A percentile compares a stretch with the other conserved stretches of the same genome.
Evolutionary conservation across 2,797 vertebrate genomes (phyloP).

Genomic region (Platyrinchus mystaceus): DNA sequence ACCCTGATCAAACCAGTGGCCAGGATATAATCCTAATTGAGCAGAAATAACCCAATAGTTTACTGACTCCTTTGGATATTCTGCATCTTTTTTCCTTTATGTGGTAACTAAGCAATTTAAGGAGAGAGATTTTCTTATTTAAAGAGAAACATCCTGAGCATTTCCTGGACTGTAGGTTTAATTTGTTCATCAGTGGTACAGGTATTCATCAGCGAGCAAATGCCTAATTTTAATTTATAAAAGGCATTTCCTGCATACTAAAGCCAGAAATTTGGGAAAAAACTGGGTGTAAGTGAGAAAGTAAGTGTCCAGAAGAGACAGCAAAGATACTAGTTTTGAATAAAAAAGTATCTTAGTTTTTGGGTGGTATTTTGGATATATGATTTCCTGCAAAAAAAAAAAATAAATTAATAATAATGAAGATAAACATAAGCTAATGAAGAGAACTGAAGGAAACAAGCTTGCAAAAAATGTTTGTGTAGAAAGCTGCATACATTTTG

Average conservation of each 20-base stretch:
- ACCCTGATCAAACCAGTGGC: background rate
- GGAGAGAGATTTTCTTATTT: background rate
- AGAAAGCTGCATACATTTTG: background rate
- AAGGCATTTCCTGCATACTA: background rate
- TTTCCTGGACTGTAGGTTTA: background rate
- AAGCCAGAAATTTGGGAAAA: background rate
- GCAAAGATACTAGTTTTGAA: background rate
- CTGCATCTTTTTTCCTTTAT: background rate
- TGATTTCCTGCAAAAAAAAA: background rate
- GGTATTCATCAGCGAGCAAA: background rate
- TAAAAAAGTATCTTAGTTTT: background rate
- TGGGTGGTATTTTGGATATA: background rate
- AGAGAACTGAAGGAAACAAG: background rate
- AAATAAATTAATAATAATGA: background rate
- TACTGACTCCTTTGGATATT: background rate
- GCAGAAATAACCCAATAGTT: background rate
- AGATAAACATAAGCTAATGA: background rate
- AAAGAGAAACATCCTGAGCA: background rate
- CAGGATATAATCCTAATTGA: background rate
- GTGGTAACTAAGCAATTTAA: background rate
- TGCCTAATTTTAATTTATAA: background rate
- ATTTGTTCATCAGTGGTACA: background rate
- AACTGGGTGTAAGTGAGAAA: background rate
- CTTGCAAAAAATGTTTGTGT: background rate
- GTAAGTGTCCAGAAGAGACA: background rate